Base-by-base conservation (phyloP, 2,113 vertebrate genomes). In the Notarius quadriscutis region DNA sequence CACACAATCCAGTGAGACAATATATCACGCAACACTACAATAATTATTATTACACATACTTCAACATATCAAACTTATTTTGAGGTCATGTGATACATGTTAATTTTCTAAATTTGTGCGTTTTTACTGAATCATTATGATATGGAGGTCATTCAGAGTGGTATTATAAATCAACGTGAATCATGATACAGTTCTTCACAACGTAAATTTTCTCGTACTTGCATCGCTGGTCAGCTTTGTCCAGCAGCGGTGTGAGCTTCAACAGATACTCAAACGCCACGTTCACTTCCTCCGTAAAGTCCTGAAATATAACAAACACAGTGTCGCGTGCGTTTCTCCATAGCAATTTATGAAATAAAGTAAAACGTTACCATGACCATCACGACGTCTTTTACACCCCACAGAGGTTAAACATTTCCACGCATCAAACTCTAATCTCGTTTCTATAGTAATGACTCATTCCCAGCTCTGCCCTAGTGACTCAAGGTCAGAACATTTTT, bases 211-310 rank as follows among this genome's bases (percentile, higher is more conserved):
- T 62, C 1, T 88, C 97, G 10, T 96, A 99, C 98, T 99, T 99
- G 98, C 98, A 99, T 90, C 97, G 96, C 90, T 99, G 97, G 90
- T 99, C 98, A 0, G 97, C 98, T 92, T 99, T 99, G 93, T 99
- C 98, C 0, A 99, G 92, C 88, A 99, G 94, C 0, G 98, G 98
- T 0, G 97, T 99, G 84, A 99, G 95, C 90, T 99, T 99, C 85
- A 99, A 94, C 84, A 99, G 94, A 91, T 96, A 98, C 90, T 99
- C 96, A 3, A 99, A 99, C 57, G 97, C 98, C 79, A 95, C 93
- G 69, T 97, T 99, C 86, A 99, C 96, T 0, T 99, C 98, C 22
- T 99, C 98, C 2, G 95, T 97, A 89, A 99, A 99, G 90, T 99
- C 97, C 98, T 99, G 89, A 11, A 69, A 22, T 14, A 30, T 58